A percentile compares a stretch with the other conserved stretches of the same genome.
Evolutionary conservation across 2,113 vertebrate genomes (phyloP).

Genomic region (Aphelocoma coerulescens): DNA sequence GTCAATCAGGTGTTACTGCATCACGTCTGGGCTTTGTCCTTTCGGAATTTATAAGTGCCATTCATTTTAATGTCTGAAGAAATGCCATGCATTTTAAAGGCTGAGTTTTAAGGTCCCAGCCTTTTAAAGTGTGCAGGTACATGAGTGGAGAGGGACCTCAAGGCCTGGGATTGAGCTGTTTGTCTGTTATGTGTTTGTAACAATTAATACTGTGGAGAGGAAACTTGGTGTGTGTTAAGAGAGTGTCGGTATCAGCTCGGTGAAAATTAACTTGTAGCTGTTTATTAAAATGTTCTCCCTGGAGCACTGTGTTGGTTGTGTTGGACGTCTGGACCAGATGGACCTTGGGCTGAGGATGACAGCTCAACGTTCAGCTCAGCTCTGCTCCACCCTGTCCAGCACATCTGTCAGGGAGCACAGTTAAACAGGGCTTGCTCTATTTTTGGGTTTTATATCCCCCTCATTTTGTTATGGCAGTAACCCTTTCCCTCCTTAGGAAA

Average conservation of each 20-base stretch:
- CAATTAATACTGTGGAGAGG: not conserved
- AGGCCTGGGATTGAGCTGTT: not conserved
- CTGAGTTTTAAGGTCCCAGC: not conserved
- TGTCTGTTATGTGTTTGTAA: not conserved
- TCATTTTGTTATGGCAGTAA: not conserved
- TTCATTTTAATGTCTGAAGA: not conserved
- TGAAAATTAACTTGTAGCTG: slow-evolving; percentile 19
- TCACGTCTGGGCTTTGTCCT: not conserved
- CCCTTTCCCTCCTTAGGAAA: not conserved
- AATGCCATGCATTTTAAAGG: not conserved
- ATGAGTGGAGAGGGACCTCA: not conserved
- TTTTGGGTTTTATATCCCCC: not conserved
- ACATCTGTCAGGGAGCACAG: not conserved
- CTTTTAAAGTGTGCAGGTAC: not conserved
- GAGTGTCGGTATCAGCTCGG: not conserved
- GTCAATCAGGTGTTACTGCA: not conserved
- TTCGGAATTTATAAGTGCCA: not conserved
- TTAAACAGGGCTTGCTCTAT: not conserved
- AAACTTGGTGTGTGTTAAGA: not conserved
- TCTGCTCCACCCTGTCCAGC: not conserved
- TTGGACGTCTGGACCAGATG: not conserved
- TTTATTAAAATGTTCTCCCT: slow-evolving; percentile 19
- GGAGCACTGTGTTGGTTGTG: not conserved
- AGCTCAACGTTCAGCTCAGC: not conserved
- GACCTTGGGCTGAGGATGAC: not conserved